Evolutionary conservation across 1,140 invertebrate genomes (phyloP).

Genomic region (Philopotamus ludificatus): DNA sequence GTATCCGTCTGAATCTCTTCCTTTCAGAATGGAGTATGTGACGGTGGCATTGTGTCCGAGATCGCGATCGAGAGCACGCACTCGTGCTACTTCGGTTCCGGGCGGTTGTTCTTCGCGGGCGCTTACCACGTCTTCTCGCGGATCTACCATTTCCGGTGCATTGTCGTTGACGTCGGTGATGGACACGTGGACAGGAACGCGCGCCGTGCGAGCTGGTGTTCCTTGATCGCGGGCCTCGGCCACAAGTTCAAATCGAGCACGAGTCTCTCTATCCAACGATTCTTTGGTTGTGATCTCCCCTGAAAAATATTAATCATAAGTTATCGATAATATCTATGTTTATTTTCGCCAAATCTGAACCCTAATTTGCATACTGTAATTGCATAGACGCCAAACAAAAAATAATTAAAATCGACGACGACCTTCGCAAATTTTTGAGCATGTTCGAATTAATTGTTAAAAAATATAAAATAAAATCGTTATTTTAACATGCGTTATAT

Average conservation of each 20-base stretch:
- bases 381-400: no score
- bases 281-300: conserved; percentile 82
- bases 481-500: no score
- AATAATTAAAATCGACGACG: no score
- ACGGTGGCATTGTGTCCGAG: conserved; percentile 85
- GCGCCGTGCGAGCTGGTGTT: conserved; percentile 67
- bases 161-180: conserved; percentile 90
- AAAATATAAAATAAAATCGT: no score
- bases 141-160: conserved; percentile 82
- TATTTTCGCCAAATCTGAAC: no score
- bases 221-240: conserved; percentile 86
- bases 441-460: no score
- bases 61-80: conserved; percentile 84
- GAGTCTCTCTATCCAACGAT: conserved; percentile 79
- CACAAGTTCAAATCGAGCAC: conserved; percentile 74
- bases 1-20: conserved; percentile 79
- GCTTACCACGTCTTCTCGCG: conserved; percentile 81
- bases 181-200: conserved; percentile 71
- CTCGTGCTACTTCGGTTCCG: conserved; percentile 78
- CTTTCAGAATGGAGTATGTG: conserved; percentile 82
- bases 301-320: conserved; percentile 46
- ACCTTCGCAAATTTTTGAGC: no score
- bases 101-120: conserved; percentile 85
- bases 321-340: no score
- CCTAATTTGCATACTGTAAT: no score